A percentile compares a stretch with the other conserved stretches of the same genome.
These are phyloP conservation scores for Epinephelus lanceolatus DNA, from an alignment of 2,113 vertebrate genomes.

Conservation along the genomic window DNA sequence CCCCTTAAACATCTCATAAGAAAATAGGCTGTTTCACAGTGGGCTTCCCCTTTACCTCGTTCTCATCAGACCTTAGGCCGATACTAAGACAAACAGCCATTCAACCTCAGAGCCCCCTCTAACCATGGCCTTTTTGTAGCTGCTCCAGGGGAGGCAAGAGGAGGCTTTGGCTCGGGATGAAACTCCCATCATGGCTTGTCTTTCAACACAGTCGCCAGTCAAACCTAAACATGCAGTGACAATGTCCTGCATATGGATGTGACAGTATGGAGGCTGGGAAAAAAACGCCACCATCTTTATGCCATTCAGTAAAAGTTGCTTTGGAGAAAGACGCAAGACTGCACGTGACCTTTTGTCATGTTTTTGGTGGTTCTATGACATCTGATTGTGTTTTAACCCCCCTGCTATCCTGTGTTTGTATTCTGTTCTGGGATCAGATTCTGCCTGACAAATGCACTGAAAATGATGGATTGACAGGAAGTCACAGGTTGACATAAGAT, in stretches of 20 bases:
- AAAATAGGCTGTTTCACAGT: constrained; percentile 52
- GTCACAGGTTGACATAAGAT: constrained; percentile 62
- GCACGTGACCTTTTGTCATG: neutral
- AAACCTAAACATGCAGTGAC: constrained; percentile 41
- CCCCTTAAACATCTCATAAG: constrained; percentile 37
- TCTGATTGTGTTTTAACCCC: constrained; percentile 59
- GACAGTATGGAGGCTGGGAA: constrained; percentile 14
- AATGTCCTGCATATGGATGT: constrained; percentile 23
- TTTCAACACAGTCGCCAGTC: constrained; percentile 41
- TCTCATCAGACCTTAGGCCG: constrained; percentile 44
- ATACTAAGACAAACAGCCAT: constrained; percentile 57
- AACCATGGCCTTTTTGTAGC: constrained; percentile 33
- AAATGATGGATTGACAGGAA: constrained; percentile 73
- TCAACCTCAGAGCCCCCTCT: constrained; percentile 22
- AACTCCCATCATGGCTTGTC: constrained; percentile 53
- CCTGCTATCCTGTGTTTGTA: constrained; percentile 46
- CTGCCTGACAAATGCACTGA: constrained; percentile 23
- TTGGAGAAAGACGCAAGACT: constrained; percentile 1
- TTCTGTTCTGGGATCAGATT: neutral
- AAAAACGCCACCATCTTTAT: constrained; percentile 27
- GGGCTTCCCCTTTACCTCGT: constrained; percentile 44
- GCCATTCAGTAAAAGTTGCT: constrained; percentile 19
- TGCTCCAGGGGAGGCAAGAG: constrained; percentile 20
- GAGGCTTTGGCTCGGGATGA: constrained; percentile 57
- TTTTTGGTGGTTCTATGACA: constrained; percentile 11